Base-by-base conservation (phyloP, 1,140 invertebrate species). In the Halesus radiatus region DNA sequence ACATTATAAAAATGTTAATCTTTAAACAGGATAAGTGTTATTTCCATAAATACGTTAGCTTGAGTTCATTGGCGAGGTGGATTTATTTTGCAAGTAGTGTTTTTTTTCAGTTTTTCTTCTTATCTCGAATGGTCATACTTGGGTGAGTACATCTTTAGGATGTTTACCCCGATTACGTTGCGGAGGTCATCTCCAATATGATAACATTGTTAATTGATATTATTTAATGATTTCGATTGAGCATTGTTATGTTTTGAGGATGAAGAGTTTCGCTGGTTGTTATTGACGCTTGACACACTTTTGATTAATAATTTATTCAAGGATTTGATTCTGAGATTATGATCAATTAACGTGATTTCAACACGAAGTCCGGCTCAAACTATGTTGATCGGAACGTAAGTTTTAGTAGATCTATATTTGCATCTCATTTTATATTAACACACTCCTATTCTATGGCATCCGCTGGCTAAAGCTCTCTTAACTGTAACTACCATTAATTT, bases 181-280 rank as follows among this genome's bases (percentile, higher is more conserved):
- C 22, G 26, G 62, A 64, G 62, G 62, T 64, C 62, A 64, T 64
- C 62, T 64, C 15, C 16, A n/a, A 22, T 16, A 26, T 3, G 62
- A 64, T 64, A 64, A 29, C 62, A 26, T 64, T 64, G 62, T 64
- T 64, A 64, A 64, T 64, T 64, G 62, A 64, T 64, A 26, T 16
- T n/a, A 45, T 26, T 22, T 64, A 64, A 64, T 64, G 22, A 29
- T 26, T 64, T 64, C 10, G 26, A 32, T 37, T 64, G 26, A 64
- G 62, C 62, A 26, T 64, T 64, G 62, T 64, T 64, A 10, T 16
- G 13, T n/a, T 29, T 10, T 16, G 62, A 64, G 26, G 26, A 64
- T 26, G 56, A 23, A 22, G 26, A 64, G 22, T 64, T 64, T 64
- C 22, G 26, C n/a, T 64, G 16, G 8, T 64, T 29, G 26, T 29